These are phyloP conservation scores for Chaenocephalus aceratus DNA, from an alignment of 2,113 vertebrate genomes.

Conservation along the genomic window DNA sequence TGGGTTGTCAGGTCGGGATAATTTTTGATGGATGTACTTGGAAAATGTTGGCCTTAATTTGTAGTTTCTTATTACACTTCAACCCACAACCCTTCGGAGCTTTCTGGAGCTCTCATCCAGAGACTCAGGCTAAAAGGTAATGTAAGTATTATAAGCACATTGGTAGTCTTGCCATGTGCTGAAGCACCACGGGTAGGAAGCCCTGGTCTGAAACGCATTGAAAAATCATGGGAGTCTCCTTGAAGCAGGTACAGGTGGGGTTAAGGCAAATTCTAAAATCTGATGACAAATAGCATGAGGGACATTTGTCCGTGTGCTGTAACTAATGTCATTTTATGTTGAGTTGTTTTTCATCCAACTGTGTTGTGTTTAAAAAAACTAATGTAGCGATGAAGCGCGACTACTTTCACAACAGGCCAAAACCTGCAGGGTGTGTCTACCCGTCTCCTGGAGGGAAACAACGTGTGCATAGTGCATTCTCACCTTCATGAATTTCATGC, in stretches of 20 bases:
- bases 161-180: conserved; percentile 43
- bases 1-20: conserved; percentile 56
- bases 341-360: conserved; percentile 1
- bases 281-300: conserved; percentile 27
- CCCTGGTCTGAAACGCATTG: conserved; percentile 26
- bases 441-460: conserved; percentile 10
- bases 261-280: conserved; percentile 26
- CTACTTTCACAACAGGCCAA: conserved; percentile 4
- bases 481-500: conserved; percentile 34
- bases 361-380: conserved; percentile 1
- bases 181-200: conserved; percentile 39
- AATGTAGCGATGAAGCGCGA: neutral
- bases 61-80: conserved; percentile 31
- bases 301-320: conserved; percentile 17
- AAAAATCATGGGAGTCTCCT: conserved; percentile 25
- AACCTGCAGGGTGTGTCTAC: neutral
- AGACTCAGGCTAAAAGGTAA: conserved; percentile 18
- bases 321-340: conserved; percentile 16
- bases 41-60: conserved; percentile 49
- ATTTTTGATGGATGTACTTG: conserved; percentile 52
- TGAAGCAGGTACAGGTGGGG: neutral
- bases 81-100: conserved; percentile 36
- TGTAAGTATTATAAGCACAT: conserved; percentile 47
- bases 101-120: neutral
- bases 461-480: conserved; percentile 29